Base-by-base conservation (phyloP, 2,797 vertebrate species). In the Dendrocincla tyrannina region DNA sequence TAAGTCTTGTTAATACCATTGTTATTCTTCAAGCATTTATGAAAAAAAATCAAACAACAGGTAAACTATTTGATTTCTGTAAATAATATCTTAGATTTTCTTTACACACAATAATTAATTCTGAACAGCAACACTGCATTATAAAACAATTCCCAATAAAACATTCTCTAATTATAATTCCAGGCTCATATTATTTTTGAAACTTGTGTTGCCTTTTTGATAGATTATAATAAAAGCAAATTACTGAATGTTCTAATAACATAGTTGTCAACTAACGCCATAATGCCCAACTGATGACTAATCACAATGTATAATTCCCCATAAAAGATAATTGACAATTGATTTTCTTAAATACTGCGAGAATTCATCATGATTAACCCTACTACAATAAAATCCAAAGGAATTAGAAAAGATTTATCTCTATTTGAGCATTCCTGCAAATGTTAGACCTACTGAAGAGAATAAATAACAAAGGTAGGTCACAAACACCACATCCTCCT, bases 291-390 rank as follows among this genome's bases (percentile, higher is more conserved):
- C 91, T 85, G 94, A 96, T 93, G 95, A 95, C 63, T 85, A 94
- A 93, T 83, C 73, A 85, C 83, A 91, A 92, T 83, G 83, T 66
- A 73, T 94, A 94, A 94, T 88, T 95, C 91, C 95, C 91, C 94
- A 96, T 96, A 96, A 97, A 97, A 96, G 88, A 88, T 97, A 98
- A 98, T 69, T 97, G 98, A 96, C 97, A 96, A 96, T 88, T 95
- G 85, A 95, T 93, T 97, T 96, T 96, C 95, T 96, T 96, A 97
- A 98, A 96, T 93, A 94, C 92, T 92, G 94, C 85, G 89, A 91
- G 89, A 97, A 98, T 97, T 94, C 76, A 95, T 98, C 95, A 87
- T 41, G 70, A 96, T 97, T 96, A 96, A 95, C 91, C 89, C 75
- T 55, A 91, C 59, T 86, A 83, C 28, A 81, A 91, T 91, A 91